These are phyloP conservation scores for Macrosteles quadrilineatus DNA, from an alignment of 1,140 invertebrate species.

Conservation along the genomic window DNA sequence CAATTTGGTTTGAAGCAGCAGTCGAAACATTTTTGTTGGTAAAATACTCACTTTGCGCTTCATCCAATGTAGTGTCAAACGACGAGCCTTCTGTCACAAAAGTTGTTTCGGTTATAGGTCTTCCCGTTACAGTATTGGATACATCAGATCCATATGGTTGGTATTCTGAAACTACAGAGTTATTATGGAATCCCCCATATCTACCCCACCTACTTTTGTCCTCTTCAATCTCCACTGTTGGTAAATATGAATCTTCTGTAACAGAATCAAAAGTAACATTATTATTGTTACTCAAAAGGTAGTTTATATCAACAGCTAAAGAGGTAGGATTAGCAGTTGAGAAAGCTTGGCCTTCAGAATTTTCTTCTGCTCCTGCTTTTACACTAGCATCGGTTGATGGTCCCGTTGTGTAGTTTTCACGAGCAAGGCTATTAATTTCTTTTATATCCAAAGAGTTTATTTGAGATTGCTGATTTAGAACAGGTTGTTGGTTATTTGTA, in stretches of 20 bases:
- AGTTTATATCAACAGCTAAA: constrained; percentile 34
- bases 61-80: not conserved
- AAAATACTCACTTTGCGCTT: not conserved
- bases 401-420: constrained; percentile 3
- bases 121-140: constrained; percentile 35
- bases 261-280: constrained; percentile 28
- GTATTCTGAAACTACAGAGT: constrained; percentile 45
- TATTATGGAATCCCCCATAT: constrained; percentile 57
- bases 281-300: constrained; percentile 21
- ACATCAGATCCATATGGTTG: constrained; percentile 52
- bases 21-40: not conserved
- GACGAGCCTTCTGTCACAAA: not conserved
- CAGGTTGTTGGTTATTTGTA: not conserved
- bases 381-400: not conserved
- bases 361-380: not conserved
- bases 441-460: constrained; percentile 23
- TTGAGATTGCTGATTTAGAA: not conserved
- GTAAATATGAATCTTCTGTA: constrained; percentile 50
- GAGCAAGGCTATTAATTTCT: constrained; percentile 25
- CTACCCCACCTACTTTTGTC: constrained; percentile 48
- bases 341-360: not conserved
- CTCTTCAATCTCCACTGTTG: constrained; percentile 42
- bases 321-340: constrained; percentile 30
- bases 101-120: constrained; percentile 24
- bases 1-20: constrained; percentile 19